These are phyloP conservation scores for Vulpes vulpes DNA, from an alignment of 2,113 vertebrate genomes.

Conservation along the genomic window DNA sequence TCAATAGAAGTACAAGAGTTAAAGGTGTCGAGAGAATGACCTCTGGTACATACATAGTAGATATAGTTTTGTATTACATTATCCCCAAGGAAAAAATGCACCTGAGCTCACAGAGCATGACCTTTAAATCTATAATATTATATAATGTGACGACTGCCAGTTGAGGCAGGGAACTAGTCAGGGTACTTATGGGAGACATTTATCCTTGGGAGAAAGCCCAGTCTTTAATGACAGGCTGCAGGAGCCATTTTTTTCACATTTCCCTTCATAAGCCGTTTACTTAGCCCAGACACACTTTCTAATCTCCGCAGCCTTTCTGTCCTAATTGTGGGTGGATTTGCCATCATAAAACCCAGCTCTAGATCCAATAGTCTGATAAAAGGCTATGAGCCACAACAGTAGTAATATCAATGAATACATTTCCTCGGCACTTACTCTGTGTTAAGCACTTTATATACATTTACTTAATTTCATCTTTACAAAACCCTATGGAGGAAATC, in stretches of 20 bases:
- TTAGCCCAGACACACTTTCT: background rate
- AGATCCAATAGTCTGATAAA: background rate
- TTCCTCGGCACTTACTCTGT: background rate
- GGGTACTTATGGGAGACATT: background rate
- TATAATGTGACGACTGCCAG: background rate
- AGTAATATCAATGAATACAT: background rate
- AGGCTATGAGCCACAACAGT: background rate
- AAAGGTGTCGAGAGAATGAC: background rate
- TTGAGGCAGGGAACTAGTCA: background rate
- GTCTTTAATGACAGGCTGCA: background rate
- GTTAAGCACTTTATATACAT: background rate
- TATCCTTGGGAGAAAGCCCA: background rate
- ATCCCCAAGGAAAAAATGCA: background rate
- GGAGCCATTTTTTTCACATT: background rate
- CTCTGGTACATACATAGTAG: background rate
- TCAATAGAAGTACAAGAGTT: background rate
- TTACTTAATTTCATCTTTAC: slow-evolving; percentile 32
- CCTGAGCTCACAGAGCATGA: background rate
- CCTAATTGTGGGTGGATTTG: background rate
- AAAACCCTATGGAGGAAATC: background rate
- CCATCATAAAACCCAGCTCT: background rate
- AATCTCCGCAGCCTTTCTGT: background rate
- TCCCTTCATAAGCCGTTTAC: background rate
- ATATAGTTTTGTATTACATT: background rate
- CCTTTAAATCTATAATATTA: background rate